Conservation (phyloP, 2,888 invertebrate species). For the Tyria jacobaeae region DNA sequence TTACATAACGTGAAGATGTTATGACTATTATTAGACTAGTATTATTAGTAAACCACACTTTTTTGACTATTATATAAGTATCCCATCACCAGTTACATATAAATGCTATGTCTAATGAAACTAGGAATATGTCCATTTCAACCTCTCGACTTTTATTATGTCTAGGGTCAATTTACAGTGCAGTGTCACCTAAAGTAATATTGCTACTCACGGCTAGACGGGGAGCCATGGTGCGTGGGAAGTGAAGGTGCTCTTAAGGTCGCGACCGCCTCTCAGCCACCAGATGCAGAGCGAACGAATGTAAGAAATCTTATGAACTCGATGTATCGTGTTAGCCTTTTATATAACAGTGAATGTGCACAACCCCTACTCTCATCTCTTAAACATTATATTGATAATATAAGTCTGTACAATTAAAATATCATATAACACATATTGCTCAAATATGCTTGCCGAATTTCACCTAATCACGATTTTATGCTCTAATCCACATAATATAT, state of each 20-base stretch:
- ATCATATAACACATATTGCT: conserved; percentile 22
- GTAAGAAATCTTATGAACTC: conserved; percentile 64
- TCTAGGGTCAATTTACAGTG: conserved; percentile 41
- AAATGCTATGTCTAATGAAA: not conserved
- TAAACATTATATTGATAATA: conserved; percentile 56
- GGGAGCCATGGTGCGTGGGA: conserved; percentile 75
- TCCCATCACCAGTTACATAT: not conserved
- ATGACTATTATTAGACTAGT: not conserved
- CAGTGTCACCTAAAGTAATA: conserved; percentile 34
- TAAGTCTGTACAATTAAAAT: conserved; percentile 54
- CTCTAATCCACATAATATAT: not conserved
- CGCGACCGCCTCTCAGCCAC: conserved; percentile 57
- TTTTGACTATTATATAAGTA: not conserved
- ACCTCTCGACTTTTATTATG: conserved; percentile 1
- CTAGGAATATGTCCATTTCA: not conserved
- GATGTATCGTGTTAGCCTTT: conserved; percentile 63
- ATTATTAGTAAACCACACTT: not conserved
- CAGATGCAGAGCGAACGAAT: conserved; percentile 57
- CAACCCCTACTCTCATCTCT: conserved; percentile 71
- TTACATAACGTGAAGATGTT: not conserved
- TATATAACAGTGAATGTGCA: conserved; percentile 81
- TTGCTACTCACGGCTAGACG: conserved; percentile 75
- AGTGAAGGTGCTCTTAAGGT: conserved; percentile 51
- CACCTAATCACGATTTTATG: conserved; percentile 11
- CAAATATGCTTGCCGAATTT: conserved; percentile 24